Base-by-base conservation (phyloP, 2,888 invertebrate genomes). In the Brenthis daphne region DNA sequence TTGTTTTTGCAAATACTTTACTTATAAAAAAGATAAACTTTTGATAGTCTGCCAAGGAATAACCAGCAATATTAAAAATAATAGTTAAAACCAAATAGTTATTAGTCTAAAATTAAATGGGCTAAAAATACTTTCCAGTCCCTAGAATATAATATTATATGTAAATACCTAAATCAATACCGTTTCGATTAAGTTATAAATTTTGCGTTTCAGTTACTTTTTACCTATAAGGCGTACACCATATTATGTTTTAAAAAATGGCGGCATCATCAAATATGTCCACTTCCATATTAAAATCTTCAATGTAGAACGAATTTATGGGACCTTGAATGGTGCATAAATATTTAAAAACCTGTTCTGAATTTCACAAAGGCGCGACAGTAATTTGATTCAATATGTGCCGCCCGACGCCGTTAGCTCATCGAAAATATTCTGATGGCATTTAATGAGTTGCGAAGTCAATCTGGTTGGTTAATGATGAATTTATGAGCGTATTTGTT, bases 241-340 rank as follows among this genome's bases (percentile, higher is more conserved):
- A 61, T 43, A 11, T 43, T 43, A 47, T 47, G 12, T 55, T 37
- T 54, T 51, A 29, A 61, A 50, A 60, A 29, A 60, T 48, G 65
- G 48, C 69, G 70, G 72, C 67, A 66, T 63, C 70, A 70, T 71
- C 71, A 72, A 69, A 73, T 58, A 67, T 63, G 58, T 64, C 50
- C 69, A 68, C 64, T 65, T 65, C 70, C 70, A 73, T 68, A 68
- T 67, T 66, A 14, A 69, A 71, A 69, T 71, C 56, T 64, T 71
- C 72, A 68, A 70, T 72, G 66, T 75, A 70, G 71, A 73, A 71
- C 74, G 66, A 71, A 73, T 71, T 80, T 83, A 81, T 79, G 76
- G 83, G 78, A 85, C 88, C 88, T 88, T 88, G 86, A 80, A 85
- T 78, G 76, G 76, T 73, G 68, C 77, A 86, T 88, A 84, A 85